These are phyloP conservation scores for Achatina immaculata DNA, from an alignment of 1,140 invertebrate genomes.

Conservation along the genomic window DNA sequence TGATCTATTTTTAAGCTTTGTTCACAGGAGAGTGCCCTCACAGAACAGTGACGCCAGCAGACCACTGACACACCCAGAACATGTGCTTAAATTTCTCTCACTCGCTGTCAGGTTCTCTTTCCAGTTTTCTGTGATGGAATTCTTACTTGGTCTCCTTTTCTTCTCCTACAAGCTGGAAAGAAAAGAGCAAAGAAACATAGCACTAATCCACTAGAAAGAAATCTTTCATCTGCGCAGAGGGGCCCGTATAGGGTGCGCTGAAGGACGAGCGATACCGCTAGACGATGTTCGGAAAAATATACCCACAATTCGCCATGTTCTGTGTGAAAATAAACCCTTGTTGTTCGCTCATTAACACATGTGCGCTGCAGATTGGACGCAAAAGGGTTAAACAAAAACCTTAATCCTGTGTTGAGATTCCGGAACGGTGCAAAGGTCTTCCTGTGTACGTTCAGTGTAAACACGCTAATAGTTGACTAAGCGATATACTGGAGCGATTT, in stretches of 20 bases:
- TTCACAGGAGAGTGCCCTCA: no score
- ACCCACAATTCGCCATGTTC: neutral
- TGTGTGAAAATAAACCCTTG: slow-evolving; percentile 3
- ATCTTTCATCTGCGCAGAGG: neutral
- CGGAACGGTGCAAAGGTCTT: neutral
- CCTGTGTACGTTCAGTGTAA: neutral
- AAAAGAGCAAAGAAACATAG: neutral
- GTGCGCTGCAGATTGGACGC: slow-evolving; percentile 9
- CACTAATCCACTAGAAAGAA: neutral
- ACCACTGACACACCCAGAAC: no score
- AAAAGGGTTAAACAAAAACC: neutral
- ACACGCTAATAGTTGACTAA: neutral
- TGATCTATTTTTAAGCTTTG: no score
- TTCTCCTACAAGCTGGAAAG: neutral
- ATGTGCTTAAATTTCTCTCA: no score
- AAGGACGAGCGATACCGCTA: neutral
- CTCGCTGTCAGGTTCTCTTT: no score
- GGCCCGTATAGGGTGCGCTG: neutral
- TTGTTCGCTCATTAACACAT: neutral
- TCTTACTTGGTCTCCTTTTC: neutral
- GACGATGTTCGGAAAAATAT: slow-evolving; percentile 2
- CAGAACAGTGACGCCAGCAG: no score
- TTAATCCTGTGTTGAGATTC: slow-evolving; percentile 8
- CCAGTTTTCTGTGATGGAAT: no score
- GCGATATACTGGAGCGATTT: neutral